These are phyloP conservation scores for Megatriorchis doriae DNA, from an alignment of 2,113 vertebrate genomes.

Conservation along the genomic window DNA sequence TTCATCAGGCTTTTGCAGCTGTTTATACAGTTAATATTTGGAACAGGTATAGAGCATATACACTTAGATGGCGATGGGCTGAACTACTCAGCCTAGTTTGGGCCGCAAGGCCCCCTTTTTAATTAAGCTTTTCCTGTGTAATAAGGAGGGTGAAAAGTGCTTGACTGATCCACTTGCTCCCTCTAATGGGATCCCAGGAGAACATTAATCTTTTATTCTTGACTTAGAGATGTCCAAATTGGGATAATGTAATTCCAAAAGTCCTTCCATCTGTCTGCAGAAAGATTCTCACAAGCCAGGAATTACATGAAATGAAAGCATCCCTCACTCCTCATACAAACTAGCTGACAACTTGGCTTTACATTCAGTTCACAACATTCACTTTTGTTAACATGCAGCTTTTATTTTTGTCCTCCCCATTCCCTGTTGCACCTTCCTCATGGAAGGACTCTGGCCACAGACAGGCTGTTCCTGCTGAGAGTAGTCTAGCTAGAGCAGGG, in stretches of 20 bases:
- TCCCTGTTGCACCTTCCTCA: background rate
- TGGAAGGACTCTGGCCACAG: background rate
- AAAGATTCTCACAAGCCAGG: background rate
- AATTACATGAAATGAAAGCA: background rate
- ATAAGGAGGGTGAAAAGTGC: background rate
- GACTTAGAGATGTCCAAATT: background rate
- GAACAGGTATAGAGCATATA: background rate
- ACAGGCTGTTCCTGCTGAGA: background rate
- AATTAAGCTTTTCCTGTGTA: background rate
- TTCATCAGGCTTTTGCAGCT: background rate
- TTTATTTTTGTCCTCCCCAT: background rate
- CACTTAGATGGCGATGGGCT: background rate
- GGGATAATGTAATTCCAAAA: background rate
- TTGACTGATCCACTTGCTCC: background rate
- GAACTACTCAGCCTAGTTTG: background rate
- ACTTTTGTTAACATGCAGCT: background rate
- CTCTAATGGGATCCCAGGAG: background rate
- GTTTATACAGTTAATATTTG: background rate
- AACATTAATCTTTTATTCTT: background rate
- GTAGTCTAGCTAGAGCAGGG: background rate
- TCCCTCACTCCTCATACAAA: background rate
- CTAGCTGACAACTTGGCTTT: background rate
- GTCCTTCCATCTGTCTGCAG: background rate
- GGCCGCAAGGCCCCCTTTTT: background rate
- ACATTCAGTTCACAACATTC: background rate